Evolutionary conservation across 2,113 vertebrate genomes (phyloP).

Genomic region (Datnioides undecimradiatus): DNA sequence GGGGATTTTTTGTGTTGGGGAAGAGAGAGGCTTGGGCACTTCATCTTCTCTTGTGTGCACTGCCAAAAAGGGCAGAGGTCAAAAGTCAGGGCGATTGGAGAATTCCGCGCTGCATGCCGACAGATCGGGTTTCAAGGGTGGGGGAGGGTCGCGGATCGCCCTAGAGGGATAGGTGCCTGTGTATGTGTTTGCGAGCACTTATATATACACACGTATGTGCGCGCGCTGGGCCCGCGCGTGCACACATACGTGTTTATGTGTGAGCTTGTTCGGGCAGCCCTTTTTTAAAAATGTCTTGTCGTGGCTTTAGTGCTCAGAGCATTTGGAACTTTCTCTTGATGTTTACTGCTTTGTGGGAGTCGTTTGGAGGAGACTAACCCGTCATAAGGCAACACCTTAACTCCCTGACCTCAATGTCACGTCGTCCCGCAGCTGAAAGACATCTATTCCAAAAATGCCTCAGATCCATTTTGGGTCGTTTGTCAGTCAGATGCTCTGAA

Average conservation of each 20-base stretch:
- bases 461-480: slow-evolving; percentile 51
- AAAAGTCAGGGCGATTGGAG: slow-evolving; percentile 90
- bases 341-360: slow-evolving; percentile 56
- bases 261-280: slow-evolving; percentile 72
- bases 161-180: slow-evolving; percentile 82
- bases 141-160: slow-evolving; percentile 79
- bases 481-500: slow-evolving; percentile 25
- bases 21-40: slow-evolving; percentile 86
- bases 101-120: slow-evolving; percentile 88
- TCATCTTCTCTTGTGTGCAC: slow-evolving; percentile 88
- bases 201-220: slow-evolving; percentile 25
- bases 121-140: slow-evolving; percentile 86
- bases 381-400: slow-evolving; percentile 51
- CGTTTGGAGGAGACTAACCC: slow-evolving; percentile 37
- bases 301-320: slow-evolving; percentile 57
- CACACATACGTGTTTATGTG: slow-evolving; percentile 56
- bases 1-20: slow-evolving; percentile 86
- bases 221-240: slow-evolving; percentile 47
- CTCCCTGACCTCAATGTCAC: slow-evolving; percentile 41
- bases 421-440: slow-evolving; percentile 28
- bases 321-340: slow-evolving; percentile 73
- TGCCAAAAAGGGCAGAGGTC: slow-evolving; percentile 89
- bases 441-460: slow-evolving; percentile 49
- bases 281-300: slow-evolving; percentile 63
- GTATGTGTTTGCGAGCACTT: slow-evolving; percentile 35